Evolutionary conservation across 2,888 invertebrate species (phyloP).

Genomic region (Acanthosepion lycidas): DNA sequence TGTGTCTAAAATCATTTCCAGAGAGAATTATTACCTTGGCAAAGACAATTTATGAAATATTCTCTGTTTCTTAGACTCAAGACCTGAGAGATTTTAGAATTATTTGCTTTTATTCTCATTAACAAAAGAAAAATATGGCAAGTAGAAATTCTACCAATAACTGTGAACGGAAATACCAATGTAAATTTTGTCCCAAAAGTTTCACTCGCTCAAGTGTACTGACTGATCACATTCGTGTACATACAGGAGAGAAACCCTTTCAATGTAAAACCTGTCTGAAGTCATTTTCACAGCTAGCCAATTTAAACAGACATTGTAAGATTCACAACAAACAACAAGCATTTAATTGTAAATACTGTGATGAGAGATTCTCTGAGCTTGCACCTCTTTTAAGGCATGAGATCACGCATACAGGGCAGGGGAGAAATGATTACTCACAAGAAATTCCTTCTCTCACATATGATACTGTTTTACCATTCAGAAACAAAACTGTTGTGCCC

Average conservation of each 20-base stretch:
- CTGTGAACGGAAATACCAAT: not conserved
- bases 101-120: not conserved
- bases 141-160: not conserved
- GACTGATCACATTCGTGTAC: not conserved
- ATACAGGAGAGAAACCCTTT: not conserved
- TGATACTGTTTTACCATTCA: not conserved
- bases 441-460: not conserved
- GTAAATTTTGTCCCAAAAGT: not conserved
- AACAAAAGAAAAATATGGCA: not conserved
- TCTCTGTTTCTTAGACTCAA: no score
- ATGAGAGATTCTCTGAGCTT: no score
- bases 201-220: not conserved
- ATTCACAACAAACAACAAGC: not conserved
- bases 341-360: no score
- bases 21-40: no score
- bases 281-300: not conserved
- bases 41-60: no score
- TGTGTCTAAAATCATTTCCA: no score
- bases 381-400: no score
- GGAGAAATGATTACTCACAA: no score
- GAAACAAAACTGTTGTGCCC: not conserved
- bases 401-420: no score
- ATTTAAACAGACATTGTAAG: not conserved
- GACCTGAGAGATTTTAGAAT: no score
- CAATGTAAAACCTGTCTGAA: not conserved